Conservation (phyloP, 2,797 vertebrate genomes). For the Rhynchonycteris naso region DNA sequence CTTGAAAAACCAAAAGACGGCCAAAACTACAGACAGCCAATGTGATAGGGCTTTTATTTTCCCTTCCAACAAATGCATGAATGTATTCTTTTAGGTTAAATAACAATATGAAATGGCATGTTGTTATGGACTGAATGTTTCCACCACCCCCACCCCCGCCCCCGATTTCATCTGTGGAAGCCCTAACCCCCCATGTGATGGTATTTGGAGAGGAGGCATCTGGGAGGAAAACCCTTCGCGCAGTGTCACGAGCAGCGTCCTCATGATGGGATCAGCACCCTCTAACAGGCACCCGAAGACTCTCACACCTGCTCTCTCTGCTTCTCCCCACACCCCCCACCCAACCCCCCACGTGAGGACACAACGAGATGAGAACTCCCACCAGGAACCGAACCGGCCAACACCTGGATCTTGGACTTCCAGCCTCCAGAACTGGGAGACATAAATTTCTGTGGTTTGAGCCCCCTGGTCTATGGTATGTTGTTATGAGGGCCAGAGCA, state of each 20-base stretch:
- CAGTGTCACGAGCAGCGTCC: too few species aligned
- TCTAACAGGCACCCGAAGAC: background rate
- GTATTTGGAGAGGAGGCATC: background rate
- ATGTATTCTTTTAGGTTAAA: background rate
- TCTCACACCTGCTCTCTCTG: background rate
- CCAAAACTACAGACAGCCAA: background rate
- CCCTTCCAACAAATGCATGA: background rate
- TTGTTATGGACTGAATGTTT: background rate
- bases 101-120: background rate
- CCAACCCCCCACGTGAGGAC: rapidly evolving
- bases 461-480: too few species aligned
- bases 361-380: too few species aligned
- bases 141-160: background rate
- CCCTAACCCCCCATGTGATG: background rate
- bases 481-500: background rate
- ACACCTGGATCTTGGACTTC: background rate
- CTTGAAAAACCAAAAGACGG: constrained; percentile 42
- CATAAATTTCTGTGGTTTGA: background rate
- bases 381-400: rapidly evolving
- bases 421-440: background rate
- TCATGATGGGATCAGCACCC: too few species aligned
- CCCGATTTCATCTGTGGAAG: background rate
- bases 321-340: rapidly evolving
- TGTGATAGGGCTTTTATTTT: too few species aligned
- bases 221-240: too few species aligned